Percentiles rank a stretch among this genome's conserved stretches.
Evolutionary conservation across 1,140 invertebrate genomes (phyloP).

Genomic region (Monomorium pharaonis): DNA sequence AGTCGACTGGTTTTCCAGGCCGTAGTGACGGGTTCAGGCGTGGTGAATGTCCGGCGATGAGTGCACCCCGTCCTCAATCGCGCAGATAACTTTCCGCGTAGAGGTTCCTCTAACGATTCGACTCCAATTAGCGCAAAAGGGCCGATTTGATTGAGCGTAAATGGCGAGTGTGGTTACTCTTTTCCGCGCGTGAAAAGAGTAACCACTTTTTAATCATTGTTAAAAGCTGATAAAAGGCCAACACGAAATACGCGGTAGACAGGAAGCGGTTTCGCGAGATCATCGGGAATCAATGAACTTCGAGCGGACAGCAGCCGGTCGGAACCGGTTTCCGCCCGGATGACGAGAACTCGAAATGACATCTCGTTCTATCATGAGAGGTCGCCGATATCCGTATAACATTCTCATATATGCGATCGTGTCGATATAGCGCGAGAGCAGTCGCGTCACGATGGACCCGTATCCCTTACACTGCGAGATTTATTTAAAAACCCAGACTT

Average conservation of each 20-base stretch:
- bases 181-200: background rate
- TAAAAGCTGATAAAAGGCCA: background rate
- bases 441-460: background rate
- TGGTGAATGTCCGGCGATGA: slow-evolving; percentile 38
- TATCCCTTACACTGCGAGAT: background rate
- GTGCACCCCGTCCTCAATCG: slow-evolving; percentile 3
- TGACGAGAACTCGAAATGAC: slow-evolving; percentile 65
- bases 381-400: slow-evolving; percentile 15
- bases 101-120: background rate
- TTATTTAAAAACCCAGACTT: background rate
- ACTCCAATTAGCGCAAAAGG: slow-evolving; percentile 31
- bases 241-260: background rate
- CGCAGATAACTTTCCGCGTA: background rate
- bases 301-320: slow-evolving; percentile 6
- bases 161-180: background rate
- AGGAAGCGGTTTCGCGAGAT: slow-evolving; percentile 61
- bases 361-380: slow-evolving; percentile 67
- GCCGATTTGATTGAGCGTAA: background rate
- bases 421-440: background rate
- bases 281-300: slow-evolving; percentile 69
- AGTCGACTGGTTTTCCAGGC: slow-evolving; percentile 66
- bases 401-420: background rate
- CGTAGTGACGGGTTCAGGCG: slow-evolving; percentile 50
- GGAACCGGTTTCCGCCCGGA: slow-evolving; percentile 66
- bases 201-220: background rate